phyloP scores from a whole-genome alignment of 2,888 invertebrate genomes.

The Lutraria lutraria region DNA sequence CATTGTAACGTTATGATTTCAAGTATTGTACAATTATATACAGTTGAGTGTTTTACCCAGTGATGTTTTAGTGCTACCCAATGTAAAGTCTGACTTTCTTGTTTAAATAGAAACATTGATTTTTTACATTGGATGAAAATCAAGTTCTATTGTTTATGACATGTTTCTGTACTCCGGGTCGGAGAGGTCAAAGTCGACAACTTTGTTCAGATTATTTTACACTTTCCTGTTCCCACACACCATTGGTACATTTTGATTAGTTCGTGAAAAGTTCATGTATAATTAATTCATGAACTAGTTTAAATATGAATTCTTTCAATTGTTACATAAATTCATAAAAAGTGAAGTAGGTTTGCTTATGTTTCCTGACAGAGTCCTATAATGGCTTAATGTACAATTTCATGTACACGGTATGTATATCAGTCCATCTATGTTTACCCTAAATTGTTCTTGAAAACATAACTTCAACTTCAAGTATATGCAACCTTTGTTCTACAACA shows the following conservation, averaged over 20 bases:
- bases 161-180: not conserved
- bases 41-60: not conserved
- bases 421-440: too few species aligned
- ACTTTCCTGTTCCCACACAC: not conserved
- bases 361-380: too few species aligned
- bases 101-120: slow-evolving; percentile 25
- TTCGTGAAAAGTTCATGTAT: not conserved
- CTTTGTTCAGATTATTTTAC: not conserved
- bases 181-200: not conserved
- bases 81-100: not conserved
- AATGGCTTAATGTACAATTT: too few species aligned
- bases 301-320: not conserved
- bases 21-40: not conserved
- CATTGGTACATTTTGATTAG: not conserved
- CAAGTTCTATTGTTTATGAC: not conserved
- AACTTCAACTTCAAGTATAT: too few species aligned
- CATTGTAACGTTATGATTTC: not conserved
- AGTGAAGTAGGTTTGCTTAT: too few species aligned
- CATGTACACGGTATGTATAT: too few species aligned
- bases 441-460: too few species aligned
- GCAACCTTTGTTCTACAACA: too few species aligned
- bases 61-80: not conserved
- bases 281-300: not conserved
- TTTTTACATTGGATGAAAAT: not conserved
- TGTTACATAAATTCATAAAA: too few species aligned